These are phyloP conservation scores for Montipora efflorescens DNA, from an alignment of 64 coral and sea anemone species.

Conservation along the genomic window DNA sequence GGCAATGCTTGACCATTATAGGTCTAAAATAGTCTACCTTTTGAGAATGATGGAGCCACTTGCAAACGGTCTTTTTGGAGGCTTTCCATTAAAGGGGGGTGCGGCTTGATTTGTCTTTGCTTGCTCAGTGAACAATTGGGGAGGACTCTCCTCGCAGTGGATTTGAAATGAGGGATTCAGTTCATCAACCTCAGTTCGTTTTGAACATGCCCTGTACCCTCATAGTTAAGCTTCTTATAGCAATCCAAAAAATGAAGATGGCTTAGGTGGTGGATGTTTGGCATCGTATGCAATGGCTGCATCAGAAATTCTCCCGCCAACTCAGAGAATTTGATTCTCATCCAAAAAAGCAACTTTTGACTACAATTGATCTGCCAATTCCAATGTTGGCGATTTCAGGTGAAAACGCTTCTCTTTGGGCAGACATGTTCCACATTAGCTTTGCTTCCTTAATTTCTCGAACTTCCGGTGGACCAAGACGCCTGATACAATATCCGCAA, in stretches of 20 bases:
- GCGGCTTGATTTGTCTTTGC: too few species aligned
- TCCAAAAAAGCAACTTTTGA: background rate
- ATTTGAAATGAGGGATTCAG: too few species aligned
- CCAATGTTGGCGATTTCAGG: background rate
- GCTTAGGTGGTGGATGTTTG: conserved; percentile 4
- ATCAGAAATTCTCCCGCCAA: conserved; percentile 19
- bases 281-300: conserved; percentile 20
- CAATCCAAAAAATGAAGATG: background rate
- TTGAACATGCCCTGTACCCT: too few species aligned
- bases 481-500: too few species aligned
- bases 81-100: background rate
- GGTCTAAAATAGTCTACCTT: background rate
- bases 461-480: too few species aligned
- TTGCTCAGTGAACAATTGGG: too few species aligned
- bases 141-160: too few species aligned
- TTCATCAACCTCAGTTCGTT: too few species aligned
- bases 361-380: background rate
- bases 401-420: conserved; percentile 5
- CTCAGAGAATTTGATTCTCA: background rate
- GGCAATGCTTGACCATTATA: too few species aligned
- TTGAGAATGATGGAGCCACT: conserved; percentile 1
- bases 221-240: too few species aligned
- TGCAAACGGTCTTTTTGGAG: background rate
- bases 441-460: background rate
- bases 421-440: background rate